Evolutionary conservation across 2,113 vertebrate species (phyloP), one percentile per base, ranked within the genome.

Genomic region (Aramus guarauna): DNA sequence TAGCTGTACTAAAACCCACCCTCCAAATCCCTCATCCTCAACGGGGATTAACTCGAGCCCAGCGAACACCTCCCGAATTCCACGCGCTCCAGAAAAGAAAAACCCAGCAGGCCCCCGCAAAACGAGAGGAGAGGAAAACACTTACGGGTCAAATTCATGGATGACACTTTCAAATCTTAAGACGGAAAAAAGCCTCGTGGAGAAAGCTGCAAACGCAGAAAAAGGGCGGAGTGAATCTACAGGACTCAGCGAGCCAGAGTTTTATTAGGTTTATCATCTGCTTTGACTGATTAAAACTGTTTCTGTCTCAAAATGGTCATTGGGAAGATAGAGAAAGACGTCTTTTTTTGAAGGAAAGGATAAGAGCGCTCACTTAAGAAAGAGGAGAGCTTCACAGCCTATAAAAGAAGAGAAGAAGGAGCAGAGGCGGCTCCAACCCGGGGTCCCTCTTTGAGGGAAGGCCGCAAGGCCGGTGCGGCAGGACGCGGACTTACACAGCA

Each of bases 61-160:
- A 2, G 17, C 26, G 43, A 32, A 13, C 19, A 10, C 4, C 3
- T 2, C 32, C 23, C 12, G 1, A 34, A 39, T 73, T 39, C 47
- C 0, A 0, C 3, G 3, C 9, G n/a, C 69, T 60, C 45, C 69
- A 45, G 27, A 68, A 69, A 24, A 43, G 13, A n/a, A 93, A 85
- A 60, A 22, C 34, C 47, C 79, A 34, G 9, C 2, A 5, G 15
- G 3, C 5, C 27, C 64, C 34, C n/a, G 14, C 2, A 13, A 93
- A 34, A 81, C 0, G 4, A 41, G 66, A 50, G 34, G 32, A 71
- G 63, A 50, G 29, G 34, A 66, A 0, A 4, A 48, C 95, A 99
- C 99, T 99, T 97, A 99, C 99, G 99, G 99, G 97, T 99, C 99
- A 95, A 99, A 99, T 90, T 99, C 99, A 92, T 99, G 99, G 98